These are phyloP conservation scores for Hippocampus comes DNA, from an alignment of 2,113 vertebrate species.

Conservation along the genomic window DNA sequence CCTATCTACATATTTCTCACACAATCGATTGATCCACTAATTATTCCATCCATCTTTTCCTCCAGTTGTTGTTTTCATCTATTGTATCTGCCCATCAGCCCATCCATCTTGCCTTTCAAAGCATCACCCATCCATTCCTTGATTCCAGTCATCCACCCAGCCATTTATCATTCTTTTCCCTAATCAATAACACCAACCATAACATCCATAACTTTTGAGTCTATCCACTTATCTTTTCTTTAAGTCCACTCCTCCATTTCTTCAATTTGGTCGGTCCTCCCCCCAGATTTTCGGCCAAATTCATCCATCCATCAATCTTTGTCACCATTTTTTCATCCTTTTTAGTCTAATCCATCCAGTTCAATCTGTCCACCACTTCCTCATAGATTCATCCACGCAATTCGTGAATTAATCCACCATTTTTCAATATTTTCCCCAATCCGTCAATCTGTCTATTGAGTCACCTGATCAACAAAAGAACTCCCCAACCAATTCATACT, in stretches of 20 bases:
- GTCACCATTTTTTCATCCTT: background rate
- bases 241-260: background rate
- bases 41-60: background rate
- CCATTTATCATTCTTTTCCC: background rate
- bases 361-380: background rate
- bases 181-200: background rate
- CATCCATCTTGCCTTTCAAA: background rate
- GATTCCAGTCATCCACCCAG: background rate
- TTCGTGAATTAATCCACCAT: background rate
- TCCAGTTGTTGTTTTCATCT: background rate
- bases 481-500: background rate
- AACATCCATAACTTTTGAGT: background rate
- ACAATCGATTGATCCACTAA: background rate
- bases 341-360: background rate
- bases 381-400: background rate
- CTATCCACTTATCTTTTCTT: background rate
- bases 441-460: background rate
- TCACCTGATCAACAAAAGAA: background rate
- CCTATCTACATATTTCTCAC: background rate
- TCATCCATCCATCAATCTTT: background rate
- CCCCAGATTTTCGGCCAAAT: background rate
- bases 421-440: background rate
- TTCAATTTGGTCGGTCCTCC: background rate
- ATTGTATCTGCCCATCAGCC: background rate
- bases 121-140: background rate